These are phyloP conservation scores for Neomorphus geoffroyi DNA, from an alignment of 2,797 vertebrate genomes.

Conservation along the genomic window DNA sequence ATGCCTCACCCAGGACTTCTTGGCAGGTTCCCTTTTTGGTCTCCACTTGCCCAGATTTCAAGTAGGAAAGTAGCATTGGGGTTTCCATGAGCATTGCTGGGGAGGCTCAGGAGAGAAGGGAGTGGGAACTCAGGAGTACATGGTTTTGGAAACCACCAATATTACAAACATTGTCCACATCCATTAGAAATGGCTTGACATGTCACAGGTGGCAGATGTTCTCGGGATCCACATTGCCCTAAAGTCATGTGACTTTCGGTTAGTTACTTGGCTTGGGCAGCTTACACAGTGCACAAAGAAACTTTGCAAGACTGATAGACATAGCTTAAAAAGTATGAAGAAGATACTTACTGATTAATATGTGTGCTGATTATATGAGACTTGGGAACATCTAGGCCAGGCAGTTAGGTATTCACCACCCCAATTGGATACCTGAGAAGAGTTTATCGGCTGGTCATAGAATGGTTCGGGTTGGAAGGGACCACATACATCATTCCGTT, in stretches of 20 bases:
- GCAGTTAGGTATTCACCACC: neutral
- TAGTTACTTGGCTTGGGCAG: neutral
- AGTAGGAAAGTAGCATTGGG: neutral
- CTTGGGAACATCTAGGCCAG: neutral
- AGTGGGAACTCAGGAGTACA: neutral
- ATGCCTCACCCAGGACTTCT: neutral
- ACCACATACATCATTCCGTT: too few relatives aligned
- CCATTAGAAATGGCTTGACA: neutral
- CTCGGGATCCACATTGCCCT: neutral
- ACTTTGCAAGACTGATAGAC: neutral
- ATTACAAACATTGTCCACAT: neutral
- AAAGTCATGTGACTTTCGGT: neutral
- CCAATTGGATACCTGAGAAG: neutral
- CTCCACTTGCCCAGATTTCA: neutral
- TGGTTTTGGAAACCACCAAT: neutral
- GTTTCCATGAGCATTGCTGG: neutral
- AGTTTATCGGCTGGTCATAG: neutral
- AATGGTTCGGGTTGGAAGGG: too few relatives aligned
- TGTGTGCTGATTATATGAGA: neutral
- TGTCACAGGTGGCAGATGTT: neutral
- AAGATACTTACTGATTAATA: neutral
- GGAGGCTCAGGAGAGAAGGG: neutral
- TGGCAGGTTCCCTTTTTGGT: rapidly evolving
- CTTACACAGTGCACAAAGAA: neutral
- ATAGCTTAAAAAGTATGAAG: neutral